Conservation (phyloP, 2,113 vertebrate genomes). For the Petrocephalus zakoni region DNA sequence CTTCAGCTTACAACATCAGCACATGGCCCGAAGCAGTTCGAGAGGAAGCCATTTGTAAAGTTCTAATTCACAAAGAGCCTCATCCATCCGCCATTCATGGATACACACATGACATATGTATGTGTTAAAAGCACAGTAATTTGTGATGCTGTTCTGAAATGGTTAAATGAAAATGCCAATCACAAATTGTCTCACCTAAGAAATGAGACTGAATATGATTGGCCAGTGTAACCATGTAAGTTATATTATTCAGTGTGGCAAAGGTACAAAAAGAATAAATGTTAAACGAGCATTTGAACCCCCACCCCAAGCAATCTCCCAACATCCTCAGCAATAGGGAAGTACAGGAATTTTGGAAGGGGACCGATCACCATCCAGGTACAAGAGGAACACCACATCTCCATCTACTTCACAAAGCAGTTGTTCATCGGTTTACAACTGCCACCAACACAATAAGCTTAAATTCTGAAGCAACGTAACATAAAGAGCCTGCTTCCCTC, state of each 20-base stretch:
- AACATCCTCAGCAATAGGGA: neutral
- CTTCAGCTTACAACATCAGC: conserved; percentile 44
- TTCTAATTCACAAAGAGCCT: neutral
- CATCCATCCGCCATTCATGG: neutral
- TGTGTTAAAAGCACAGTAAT: neutral
- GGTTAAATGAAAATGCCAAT: neutral
- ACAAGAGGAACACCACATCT: neutral
- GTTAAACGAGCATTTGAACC: neutral
- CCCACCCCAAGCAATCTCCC: neutral
- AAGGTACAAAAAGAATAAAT: conserved; percentile 6
- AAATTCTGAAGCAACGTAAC: neutral
- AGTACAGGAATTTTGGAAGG: neutral
- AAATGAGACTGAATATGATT: neutral
- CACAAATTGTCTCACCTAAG: neutral
- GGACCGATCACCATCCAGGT: neutral
- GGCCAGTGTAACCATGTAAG: neutral
- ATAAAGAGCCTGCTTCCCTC: conserved; percentile 51
- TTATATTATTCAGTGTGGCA: neutral
- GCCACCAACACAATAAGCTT: neutral
- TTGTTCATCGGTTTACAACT: neutral
- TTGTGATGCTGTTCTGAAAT: neutral
- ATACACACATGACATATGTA: neutral
- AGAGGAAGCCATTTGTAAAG: neutral
- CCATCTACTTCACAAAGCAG: neutral
- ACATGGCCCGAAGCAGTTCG: conserved; percentile 44